Evolutionary conservation across 1,140 invertebrate genomes (phyloP), one percentile per base, ranked within the genome.

Genomic region (Chymomyza costata): DNA sequence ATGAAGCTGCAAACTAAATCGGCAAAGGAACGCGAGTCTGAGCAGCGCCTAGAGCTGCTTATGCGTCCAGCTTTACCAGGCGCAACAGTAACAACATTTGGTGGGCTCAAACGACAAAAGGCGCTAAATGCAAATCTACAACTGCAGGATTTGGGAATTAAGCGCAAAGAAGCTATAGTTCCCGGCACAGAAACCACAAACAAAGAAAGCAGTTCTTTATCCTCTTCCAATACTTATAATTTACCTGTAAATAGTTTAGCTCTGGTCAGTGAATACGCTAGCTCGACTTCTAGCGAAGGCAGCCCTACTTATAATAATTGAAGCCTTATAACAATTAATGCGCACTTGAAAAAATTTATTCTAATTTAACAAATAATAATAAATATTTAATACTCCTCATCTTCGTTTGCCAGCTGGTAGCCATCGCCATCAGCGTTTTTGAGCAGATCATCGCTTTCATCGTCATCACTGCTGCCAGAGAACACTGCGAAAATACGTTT

Each of bases 1-100:
- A 87, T 97, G 37, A 89, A 91, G 31, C 73, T 92, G 1, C 88
- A 89, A 70, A 89, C 91, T 2, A 86, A 87, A 38, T 82, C 73
- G 6, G 88, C 87, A 34, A 85, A 87, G 43, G 76, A 85, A 40
- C 43, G 63, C 2, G 88, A 89, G 44, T 82, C 71, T 1, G 70
- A 86, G 21, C 85, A 86, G 31, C 86, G 89, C 38, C 86, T 71
- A 35, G 87, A 87, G 49, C 88, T 91, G 21, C 73, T 90, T 0
- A 88, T 88, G 61, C 86, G 84, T 46, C 88, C 89, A 6, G 89
- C 89, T 0, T 74, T 91, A 53, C 89, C 89, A 0, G 89, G 88
- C 38, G 88, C 87, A 10, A 89, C 87, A 57, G 71, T 88, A 18
- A 89, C 89, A 3, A 87, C 87, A 5, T 89, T 89, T 70, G 87